Percentiles rank a stretch among this genome's conserved stretches.
Evolutionary conservation across 64 coral and sea anemone genomes (phyloP).

Genomic region (Stylophora pistillata): DNA sequence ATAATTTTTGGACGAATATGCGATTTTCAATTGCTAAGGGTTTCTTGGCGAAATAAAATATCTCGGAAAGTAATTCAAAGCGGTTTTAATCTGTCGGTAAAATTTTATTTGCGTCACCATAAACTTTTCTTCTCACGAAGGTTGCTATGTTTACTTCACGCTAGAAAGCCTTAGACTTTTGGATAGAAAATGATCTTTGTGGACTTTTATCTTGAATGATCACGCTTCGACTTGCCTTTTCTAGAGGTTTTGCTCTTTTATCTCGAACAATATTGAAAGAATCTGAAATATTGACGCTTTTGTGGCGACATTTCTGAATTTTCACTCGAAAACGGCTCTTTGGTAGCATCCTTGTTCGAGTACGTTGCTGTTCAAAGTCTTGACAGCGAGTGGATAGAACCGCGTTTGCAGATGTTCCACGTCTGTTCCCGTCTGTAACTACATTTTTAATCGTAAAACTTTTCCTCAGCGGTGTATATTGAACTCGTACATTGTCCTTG

Average conservation of each 20-base stretch:
- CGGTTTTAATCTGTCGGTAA: not conserved
- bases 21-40: not conserved
- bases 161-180: not conserved
- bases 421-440: not conserved
- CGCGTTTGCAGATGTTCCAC: not conserved
- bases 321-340: constrained; percentile 40
- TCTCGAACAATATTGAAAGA: not conserved
- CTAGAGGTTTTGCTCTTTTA: not conserved
- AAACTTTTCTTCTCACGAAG: not conserved
- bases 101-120: not conserved
- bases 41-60: not conserved
- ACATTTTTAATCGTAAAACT: constrained; percentile 41
- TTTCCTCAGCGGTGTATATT: constrained; percentile 10
- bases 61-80: not conserved
- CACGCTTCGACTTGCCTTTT: constrained; percentile 5
- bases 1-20: constrained; percentile 5
- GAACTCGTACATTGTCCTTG: constrained; percentile 7
- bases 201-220: constrained; percentile 9
- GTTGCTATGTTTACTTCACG: not conserved
- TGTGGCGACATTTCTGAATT: constrained; percentile 48
- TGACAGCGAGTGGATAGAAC: not conserved
- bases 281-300: constrained; percentile 35
- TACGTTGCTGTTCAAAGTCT: not conserved
- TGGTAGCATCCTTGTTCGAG: constrained; percentile 1
- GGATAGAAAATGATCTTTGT: constrained; percentile 26